Conservation (phyloP, 2,888 invertebrate genomes). For the Cataglyphis altisquamis region DNA sequence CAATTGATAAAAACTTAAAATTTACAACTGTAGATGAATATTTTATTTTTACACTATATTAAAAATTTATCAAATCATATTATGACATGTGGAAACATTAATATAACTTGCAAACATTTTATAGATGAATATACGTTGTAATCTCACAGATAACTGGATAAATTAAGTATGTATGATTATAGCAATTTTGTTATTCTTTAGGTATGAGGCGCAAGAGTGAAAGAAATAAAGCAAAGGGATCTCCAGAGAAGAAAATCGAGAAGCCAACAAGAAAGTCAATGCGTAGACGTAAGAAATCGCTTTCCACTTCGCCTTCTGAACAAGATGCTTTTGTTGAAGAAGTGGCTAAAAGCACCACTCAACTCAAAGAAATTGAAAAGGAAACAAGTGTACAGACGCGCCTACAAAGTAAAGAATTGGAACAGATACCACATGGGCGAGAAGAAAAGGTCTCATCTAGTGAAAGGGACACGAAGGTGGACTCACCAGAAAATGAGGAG, state of each 20-base stretch:
- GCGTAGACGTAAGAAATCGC: constrained; percentile 87
- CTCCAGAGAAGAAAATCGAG: constrained; percentile 89
- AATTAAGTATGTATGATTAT: background rate
- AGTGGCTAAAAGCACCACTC: constrained; percentile 60
- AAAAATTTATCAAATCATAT: constrained; percentile 18
- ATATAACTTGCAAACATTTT: background rate
- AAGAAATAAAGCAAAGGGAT: constrained; percentile 89
- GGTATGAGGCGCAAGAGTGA: constrained; percentile 92
- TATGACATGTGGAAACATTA: background rate
- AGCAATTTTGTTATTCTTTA: constrained; percentile 53
- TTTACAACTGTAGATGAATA: constrained; percentile 21
- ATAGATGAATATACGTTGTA: background rate
- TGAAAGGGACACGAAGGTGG: constrained; percentile 68
- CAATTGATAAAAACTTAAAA: constrained; percentile 21
- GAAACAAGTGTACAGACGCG: constrained; percentile 66
- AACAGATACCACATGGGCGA: constrained; percentile 62
- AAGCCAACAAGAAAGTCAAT: constrained; percentile 88
- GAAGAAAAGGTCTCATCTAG: constrained; percentile 69
- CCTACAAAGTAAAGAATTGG: constrained; percentile 66
- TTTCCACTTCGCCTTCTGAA: constrained; percentile 87
- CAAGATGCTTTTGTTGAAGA: constrained; percentile 87
- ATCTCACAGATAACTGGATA: background rate
- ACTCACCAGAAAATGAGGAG: constrained; percentile 73
- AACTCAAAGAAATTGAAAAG: constrained; percentile 72
- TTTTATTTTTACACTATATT: constrained; percentile 2